These are phyloP conservation scores for Oligia strigilis DNA, from an alignment of 2,888 invertebrate species.

Conservation along the genomic window DNA sequence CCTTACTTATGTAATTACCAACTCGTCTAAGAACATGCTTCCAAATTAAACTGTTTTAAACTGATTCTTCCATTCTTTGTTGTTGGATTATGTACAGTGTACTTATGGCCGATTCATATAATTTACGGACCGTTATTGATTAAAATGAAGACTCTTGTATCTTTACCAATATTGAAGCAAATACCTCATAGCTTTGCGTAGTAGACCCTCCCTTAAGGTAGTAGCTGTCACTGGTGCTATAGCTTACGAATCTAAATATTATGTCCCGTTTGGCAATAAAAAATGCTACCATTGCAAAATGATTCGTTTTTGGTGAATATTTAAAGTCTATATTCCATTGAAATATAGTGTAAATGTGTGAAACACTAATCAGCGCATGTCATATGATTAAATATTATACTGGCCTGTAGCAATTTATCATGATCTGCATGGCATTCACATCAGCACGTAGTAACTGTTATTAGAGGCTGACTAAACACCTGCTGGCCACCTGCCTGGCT, in stretches of 20 bases:
- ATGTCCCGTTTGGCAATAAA: background rate
- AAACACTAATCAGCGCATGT: conserved; percentile 1
- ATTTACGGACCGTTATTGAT: background rate
- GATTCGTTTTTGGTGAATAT: background rate
- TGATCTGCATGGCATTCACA: conserved; percentile 23
- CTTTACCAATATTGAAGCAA: background rate
- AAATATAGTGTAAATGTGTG: conserved; percentile 5
- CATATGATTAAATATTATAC: conserved; percentile 17
- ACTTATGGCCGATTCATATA: background rate
- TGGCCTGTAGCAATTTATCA: conserved; percentile 2
- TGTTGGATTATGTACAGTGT: background rate
- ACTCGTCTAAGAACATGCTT: conserved; percentile 14
- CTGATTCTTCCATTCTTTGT: background rate
- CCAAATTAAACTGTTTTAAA: conserved; percentile 8
- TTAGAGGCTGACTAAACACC: conserved; percentile 2
- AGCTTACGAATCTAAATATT: background rate
- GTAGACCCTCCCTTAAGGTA: too few relatives aligned
- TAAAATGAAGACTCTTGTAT: background rate
- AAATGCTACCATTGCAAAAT: background rate
- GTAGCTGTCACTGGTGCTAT: background rate
- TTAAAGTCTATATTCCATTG: background rate
- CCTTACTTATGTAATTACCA: conserved; percentile 23
- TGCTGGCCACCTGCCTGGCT: too few relatives aligned
- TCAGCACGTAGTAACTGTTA: conserved; percentile 14
- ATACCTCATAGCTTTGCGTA: too few relatives aligned